A percentile compares a stretch with the other conserved stretches of the same genome.
Conservation (phyloP, 1,140 invertebrate species). For the Riptortus pedestris region DNA sequence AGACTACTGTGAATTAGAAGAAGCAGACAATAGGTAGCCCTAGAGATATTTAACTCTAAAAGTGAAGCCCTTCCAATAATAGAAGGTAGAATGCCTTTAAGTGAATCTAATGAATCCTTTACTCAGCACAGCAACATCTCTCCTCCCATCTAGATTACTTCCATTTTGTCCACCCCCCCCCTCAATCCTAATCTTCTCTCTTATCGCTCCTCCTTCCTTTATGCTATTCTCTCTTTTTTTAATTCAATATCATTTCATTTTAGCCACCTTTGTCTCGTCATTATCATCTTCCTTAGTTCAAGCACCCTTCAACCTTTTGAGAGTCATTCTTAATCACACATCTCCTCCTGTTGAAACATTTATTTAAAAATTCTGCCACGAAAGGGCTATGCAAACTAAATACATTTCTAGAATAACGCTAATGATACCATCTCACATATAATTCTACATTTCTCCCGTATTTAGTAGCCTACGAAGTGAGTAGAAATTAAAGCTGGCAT, state of each 20-base stretch:
- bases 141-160: background rate
- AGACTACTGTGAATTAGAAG: no score
- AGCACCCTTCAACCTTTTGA: no score
- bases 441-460: no score
- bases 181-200: background rate
- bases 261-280: background rate
- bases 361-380: no score
- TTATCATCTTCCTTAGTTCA: no score
- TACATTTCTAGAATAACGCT: no score
- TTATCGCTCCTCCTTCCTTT: background rate
- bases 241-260: background rate
- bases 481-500: no score
- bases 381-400: no score
- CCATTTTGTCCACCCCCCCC: background rate
- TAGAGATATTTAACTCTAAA: background rate
- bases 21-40: background rate
- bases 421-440: no score
- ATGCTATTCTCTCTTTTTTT: background rate
- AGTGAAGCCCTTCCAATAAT: background rate
- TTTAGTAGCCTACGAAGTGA: no score
- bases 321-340: no score
- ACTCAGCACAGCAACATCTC: background rate
- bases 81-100: slow-evolving; percentile 2
- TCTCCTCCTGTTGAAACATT: no score
- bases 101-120: slow-evolving; percentile 4